phyloP scores from a whole-genome alignment of 2,888 invertebrate species.

The Erannis defoliaria region DNA sequence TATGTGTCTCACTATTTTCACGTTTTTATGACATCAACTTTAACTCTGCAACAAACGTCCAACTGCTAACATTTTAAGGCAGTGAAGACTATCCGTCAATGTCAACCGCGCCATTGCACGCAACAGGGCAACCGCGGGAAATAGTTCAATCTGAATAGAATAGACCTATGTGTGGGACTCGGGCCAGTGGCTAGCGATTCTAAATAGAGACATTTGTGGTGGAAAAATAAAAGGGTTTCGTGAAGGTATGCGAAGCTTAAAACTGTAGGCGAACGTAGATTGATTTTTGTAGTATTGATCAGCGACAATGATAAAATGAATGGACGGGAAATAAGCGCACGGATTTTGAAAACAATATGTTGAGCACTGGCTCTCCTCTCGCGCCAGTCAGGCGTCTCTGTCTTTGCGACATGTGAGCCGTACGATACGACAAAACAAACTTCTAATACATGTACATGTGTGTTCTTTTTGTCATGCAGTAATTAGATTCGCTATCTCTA shows the following conservation, averaged over 20 bases:
- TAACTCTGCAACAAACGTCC: conserved; percentile 3
- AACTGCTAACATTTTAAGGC: conserved; percentile 14
- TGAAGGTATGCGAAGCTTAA: neutral
- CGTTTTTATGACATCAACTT: neutral
- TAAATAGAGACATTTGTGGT: conserved; percentile 4
- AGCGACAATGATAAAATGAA: too few relatives aligned
- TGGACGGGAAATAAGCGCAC: too few relatives aligned
- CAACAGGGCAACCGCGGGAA: conserved; percentile 21
- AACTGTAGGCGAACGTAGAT: neutral
- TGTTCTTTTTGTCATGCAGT: too few relatives aligned
- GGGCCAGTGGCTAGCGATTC: neutral
- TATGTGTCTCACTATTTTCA: neutral
- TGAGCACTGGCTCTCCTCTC: too few relatives aligned
- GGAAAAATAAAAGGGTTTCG: neutral
- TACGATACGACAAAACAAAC: too few relatives aligned
- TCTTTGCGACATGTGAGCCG: too few relatives aligned
- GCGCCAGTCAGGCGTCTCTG: too few relatives aligned
- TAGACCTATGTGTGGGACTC: neutral
- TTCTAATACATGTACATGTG: too few relatives aligned
- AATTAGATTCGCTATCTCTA: too few relatives aligned
- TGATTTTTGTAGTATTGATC: too few relatives aligned
- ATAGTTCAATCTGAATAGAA: conserved; percentile 18
- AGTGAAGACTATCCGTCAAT: conserved; percentile 19
- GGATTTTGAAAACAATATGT: too few relatives aligned
- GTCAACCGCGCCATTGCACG: conserved; percentile 27